phyloP scores from a whole-genome alignment of 2,797 vertebrate species.

The Chelmon rostratus region DNA sequence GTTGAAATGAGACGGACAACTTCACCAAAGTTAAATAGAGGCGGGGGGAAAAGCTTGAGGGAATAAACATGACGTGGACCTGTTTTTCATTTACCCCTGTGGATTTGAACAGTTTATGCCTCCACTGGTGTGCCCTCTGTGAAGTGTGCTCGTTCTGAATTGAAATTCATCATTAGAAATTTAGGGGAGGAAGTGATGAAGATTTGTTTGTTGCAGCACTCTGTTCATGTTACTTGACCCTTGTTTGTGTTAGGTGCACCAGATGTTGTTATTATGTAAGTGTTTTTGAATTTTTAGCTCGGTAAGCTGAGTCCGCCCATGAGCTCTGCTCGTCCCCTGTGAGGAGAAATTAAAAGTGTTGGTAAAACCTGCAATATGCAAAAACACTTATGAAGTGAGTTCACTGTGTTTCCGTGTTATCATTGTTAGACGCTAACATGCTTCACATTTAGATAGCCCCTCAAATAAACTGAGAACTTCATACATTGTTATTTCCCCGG shows the following conservation, averaged over 20 bases:
- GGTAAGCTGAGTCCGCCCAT: conserved; percentile 8
- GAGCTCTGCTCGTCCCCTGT: conserved; percentile 19
- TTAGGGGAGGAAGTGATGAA: neutral
- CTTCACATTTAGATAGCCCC: conserved; percentile 2
- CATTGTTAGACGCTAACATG: conserved; percentile 1
- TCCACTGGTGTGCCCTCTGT: neutral
- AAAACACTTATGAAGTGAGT: neutral
- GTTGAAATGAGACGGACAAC: neutral
- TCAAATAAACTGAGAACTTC: conserved; percentile 26
- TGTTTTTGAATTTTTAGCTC: conserved; percentile 20
- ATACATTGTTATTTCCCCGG: conserved; percentile 31
- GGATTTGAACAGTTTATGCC: conserved; percentile 7
- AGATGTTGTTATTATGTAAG: conserved; percentile 65
- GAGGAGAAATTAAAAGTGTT: conserved; percentile 27
- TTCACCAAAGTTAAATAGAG: conserved; percentile 9
- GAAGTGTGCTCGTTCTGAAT: conserved; percentile 7
- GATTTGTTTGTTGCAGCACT: neutral
- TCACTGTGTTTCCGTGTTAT: neutral
- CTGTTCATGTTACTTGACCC: conserved; percentile 12
- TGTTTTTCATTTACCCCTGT: conserved; percentile 18
- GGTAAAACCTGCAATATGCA: conserved; percentile 17
- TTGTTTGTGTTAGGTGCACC: conserved; percentile 29
- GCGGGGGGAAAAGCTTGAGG: conserved; percentile 2
- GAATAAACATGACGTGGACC: conserved; percentile 1
- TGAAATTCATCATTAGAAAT: neutral